A percentile compares a stretch with the other conserved stretches of the same genome.
Evolutionary conservation across 1,140 invertebrate genomes (phyloP).

Genomic region (Cyclargus thomasi): DNA sequence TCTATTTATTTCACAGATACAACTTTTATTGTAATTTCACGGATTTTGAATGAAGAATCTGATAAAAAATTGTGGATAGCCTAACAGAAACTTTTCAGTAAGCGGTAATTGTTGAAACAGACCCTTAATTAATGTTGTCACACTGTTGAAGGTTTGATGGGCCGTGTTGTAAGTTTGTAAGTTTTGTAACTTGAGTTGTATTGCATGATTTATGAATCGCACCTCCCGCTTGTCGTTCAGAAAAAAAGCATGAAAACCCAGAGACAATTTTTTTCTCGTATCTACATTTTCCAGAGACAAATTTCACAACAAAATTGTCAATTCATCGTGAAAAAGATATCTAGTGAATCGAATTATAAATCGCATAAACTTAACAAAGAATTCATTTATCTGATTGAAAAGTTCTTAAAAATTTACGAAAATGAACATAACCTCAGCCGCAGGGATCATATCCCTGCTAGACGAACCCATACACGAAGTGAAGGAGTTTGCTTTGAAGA

Average conservation of each 20-base stretch:
- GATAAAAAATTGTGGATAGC: too few relatives aligned
- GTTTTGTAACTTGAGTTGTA: too few relatives aligned
- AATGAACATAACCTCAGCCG: slow-evolving; percentile 78
- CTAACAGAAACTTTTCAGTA: too few relatives aligned
- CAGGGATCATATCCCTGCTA: slow-evolving; percentile 95
- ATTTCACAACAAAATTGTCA: slow-evolving; percentile 52
- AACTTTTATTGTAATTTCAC: too few relatives aligned
- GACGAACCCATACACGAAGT: slow-evolving; percentile 95
- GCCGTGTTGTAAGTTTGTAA: too few relatives aligned
- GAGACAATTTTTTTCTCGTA: neutral
- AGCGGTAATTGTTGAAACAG: too few relatives aligned
- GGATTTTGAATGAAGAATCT: too few relatives aligned
- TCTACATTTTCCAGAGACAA: neutral
- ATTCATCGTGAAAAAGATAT: slow-evolving; percentile 48
- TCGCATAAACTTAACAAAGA: neutral
- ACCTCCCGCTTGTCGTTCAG: too few relatives aligned
- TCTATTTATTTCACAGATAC: too few relatives aligned
- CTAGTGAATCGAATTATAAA: neutral
- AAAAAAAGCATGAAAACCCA: neutral
- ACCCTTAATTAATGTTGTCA: too few relatives aligned
- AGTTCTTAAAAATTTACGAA: slow-evolving; percentile 27
- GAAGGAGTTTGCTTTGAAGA: slow-evolving; percentile 93
- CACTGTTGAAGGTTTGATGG: too few relatives aligned
- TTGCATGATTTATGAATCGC: too few relatives aligned
- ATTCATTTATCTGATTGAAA: neutral